A percentile compares a stretch with the other conserved stretches of the same genome.
Evolutionary conservation across 2,113 vertebrate species (phyloP).

Genomic region (Polypterus bichir): DNA sequence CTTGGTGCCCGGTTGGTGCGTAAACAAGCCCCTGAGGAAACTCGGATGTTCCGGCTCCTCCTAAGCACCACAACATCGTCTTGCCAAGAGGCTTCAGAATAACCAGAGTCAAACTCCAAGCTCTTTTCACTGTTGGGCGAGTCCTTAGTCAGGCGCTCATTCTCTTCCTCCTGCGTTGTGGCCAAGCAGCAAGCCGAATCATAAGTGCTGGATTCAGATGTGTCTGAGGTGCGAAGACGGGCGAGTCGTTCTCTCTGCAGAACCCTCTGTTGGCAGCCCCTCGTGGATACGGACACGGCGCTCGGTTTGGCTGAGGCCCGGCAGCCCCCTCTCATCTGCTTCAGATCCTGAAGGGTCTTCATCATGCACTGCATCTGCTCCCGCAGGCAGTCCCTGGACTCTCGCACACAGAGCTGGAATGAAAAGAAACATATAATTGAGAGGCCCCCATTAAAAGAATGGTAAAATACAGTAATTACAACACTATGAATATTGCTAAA

Average conservation of each 20-base stretch:
- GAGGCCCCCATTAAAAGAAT: too few relatives aligned
- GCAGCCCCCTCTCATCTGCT: constrained; percentile 38
- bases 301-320: constrained; percentile 33
- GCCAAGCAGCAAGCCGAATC: constrained; percentile 77
- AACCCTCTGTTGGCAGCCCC: constrained; percentile 34
- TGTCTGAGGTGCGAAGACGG: constrained; percentile 40
- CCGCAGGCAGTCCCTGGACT: constrained; percentile 44
- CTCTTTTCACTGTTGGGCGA: constrained; percentile 67
- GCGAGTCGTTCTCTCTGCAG: constrained; percentile 40
- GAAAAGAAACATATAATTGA: constrained; percentile 1
- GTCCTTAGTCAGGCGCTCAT: constrained; percentile 28
- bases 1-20: constrained; percentile 43
- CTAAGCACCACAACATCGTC: constrained; percentile 66
- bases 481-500: too few relatives aligned
- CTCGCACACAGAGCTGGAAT: constrained; percentile 62
- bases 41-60: constrained; percentile 48
- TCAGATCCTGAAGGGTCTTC: constrained; percentile 51
- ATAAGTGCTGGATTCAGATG: constrained; percentile 60
- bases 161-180: constrained; percentile 48
- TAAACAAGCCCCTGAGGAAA: constrained; percentile 57
- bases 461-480: too few relatives aligned
- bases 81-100: constrained; percentile 78
- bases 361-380: constrained; percentile 64
- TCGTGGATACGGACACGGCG: constrained; percentile 23
- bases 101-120: constrained; percentile 83